phyloP scores from a whole-genome alignment of 2,888 invertebrate species.

The Malthinus seriepunctatus region DNA sequence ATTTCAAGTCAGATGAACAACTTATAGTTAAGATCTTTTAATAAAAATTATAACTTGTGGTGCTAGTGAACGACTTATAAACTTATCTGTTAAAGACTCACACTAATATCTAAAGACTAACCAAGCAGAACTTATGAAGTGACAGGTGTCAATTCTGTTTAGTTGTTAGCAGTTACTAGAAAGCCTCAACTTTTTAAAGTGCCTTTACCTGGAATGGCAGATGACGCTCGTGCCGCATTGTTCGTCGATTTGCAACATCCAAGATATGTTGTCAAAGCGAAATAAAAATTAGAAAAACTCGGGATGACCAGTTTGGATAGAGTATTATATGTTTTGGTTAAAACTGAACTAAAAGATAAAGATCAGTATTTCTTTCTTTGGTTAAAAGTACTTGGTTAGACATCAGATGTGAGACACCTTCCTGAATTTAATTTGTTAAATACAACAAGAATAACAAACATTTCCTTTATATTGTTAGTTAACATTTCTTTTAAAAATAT shows the following conservation, averaged over 20 bases:
- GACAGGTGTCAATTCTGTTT: constrained; percentile 45
- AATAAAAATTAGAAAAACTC: not conserved
- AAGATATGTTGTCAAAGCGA: not conserved
- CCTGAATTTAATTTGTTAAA: too few relatives aligned
- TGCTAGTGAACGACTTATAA: constrained; percentile 19
- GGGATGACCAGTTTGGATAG: too few relatives aligned
- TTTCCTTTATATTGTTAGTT: too few relatives aligned
- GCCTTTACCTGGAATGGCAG: constrained; percentile 39
- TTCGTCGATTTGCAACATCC: constrained; percentile 29
- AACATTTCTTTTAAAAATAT: too few relatives aligned
- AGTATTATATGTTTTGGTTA: too few relatives aligned
- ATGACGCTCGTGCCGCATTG: constrained; percentile 43
- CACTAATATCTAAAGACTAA: constrained; percentile 30
- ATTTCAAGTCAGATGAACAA: too few relatives aligned
- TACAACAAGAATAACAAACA: too few relatives aligned
- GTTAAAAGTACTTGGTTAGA: too few relatives aligned
- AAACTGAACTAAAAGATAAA: too few relatives aligned
- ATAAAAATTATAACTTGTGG: not conserved
- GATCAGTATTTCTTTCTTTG: too few relatives aligned
- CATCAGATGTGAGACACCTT: too few relatives aligned
- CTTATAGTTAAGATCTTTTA: too few relatives aligned
- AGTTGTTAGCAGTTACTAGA: constrained; percentile 37
- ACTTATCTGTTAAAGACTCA: constrained; percentile 24
- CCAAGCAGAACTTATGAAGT: constrained; percentile 38
- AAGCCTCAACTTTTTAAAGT: constrained; percentile 28